Percentiles rank a stretch among this genome's conserved stretches.
Evolutionary conservation across 2,797 vertebrate species (phyloP).

Genomic region (Chaetodon trifasciatus): DNA sequence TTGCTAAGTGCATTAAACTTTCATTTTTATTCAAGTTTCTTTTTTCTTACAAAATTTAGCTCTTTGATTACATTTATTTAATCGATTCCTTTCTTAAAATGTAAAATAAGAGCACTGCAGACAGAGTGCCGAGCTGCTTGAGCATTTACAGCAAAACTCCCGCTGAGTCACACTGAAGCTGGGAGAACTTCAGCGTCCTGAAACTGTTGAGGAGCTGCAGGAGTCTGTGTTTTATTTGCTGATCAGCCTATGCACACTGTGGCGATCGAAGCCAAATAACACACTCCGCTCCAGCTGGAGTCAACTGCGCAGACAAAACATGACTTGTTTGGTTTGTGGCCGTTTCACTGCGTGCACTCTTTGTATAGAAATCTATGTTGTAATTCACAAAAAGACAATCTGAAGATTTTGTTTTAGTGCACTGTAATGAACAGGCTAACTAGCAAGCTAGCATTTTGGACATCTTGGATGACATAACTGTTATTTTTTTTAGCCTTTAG

Average conservation of each 20-base stretch:
- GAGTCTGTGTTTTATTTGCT: neutral
- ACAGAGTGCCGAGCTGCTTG: no score
- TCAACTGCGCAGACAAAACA: conserved; percentile 1
- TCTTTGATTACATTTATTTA: no score
- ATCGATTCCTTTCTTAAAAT: no score
- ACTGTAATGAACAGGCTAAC: neutral
- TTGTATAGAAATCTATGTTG: neutral
- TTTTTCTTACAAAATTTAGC: no score
- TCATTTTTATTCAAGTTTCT: no score
- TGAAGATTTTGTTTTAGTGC: neutral
- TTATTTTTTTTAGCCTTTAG: neutral
- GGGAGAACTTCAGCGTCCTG: neutral
- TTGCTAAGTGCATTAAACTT: no score
- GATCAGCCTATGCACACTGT: neutral
- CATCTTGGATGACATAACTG: neutral
- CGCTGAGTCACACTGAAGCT: neutral
- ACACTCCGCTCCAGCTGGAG: neutral
- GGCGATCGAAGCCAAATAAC: neutral
- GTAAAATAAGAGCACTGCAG: no score
- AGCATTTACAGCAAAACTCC: no score
- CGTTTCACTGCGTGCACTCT: neutral
- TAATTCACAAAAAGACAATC: neutral
- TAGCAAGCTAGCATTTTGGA: no score
- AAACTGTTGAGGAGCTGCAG: neutral
- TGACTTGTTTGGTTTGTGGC: neutral